These are phyloP conservation scores for Oceanodroma tethys DNA, from an alignment of 2,113 vertebrate species.

Conservation along the genomic window DNA sequence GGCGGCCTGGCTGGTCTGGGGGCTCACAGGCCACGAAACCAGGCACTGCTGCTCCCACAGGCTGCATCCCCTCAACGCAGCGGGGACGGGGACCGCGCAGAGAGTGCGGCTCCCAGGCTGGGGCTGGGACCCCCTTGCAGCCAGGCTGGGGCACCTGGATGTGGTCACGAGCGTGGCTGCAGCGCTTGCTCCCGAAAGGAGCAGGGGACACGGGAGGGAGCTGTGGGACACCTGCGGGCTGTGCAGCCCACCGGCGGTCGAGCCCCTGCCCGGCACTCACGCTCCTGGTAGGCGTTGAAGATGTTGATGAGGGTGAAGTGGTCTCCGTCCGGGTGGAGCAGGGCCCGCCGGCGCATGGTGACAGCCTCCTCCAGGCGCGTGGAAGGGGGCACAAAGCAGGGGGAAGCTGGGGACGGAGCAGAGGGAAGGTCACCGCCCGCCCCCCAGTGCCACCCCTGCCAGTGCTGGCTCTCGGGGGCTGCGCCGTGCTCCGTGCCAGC, in stretches of 20 bases:
- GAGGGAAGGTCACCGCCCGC: rapidly evolving
- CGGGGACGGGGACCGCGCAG: rapidly evolving
- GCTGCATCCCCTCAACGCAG: rapidly evolving
- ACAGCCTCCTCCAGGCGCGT: conserved; percentile 70
- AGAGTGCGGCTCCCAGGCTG: rapidly evolving
- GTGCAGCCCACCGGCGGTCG: rapidly evolving
- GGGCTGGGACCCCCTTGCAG: rapidly evolving
- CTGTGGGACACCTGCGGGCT: rapidly evolving
- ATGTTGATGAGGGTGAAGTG: conserved; percentile 87
- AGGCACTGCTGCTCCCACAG: neutral
- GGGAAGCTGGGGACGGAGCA: neutral
- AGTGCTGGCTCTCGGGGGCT: neutral
- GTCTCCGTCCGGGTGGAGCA: conserved; percentile 81
- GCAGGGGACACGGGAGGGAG: too few relatives aligned
- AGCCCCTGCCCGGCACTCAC: conserved; percentile 68
- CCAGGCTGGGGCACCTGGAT: too few relatives aligned
- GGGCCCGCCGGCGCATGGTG: conserved; percentile 70
- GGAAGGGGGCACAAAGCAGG: conserved; percentile 15
- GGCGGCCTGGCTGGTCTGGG: neutral
- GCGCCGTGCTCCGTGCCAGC: rapidly evolving
- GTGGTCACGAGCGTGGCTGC: rapidly evolving
- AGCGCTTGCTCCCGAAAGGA: neutral
- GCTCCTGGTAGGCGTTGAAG: conserved; percentile 82
- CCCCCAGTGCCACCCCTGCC: neutral
- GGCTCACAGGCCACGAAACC: rapidly evolving